A percentile compares a stretch with the other conserved stretches of the same genome.
Evolutionary conservation across 2,113 vertebrate species (phyloP).

Genomic region (Neogale vison): DNA sequence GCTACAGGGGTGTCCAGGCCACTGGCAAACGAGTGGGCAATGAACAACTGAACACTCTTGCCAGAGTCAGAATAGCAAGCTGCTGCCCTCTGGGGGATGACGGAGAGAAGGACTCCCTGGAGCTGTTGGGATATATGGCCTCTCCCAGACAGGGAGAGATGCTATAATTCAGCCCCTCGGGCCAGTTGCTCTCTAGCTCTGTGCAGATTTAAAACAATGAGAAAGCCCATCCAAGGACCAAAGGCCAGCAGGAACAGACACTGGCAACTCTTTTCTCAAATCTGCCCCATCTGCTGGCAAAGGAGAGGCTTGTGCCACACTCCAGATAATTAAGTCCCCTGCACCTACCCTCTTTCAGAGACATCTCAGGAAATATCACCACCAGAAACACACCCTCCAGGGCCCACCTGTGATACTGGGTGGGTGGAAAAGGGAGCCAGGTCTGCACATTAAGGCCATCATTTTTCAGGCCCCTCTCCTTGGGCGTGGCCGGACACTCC

Average conservation of each 20-base stretch:
- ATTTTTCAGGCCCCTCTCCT: neutral
- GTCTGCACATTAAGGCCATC: neutral
- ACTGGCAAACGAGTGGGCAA: neutral
- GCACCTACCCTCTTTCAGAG: neutral
- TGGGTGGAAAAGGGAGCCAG: neutral
- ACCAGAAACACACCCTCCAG: neutral
- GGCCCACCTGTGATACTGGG: fast-evolving
- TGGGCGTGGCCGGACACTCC: neutral
- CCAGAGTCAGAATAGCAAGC: neutral
- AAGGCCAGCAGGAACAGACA: neutral
- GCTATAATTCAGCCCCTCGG: neutral
- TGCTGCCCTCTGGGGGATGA: neutral
- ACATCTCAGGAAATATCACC: neutral
- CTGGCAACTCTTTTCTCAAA: neutral
- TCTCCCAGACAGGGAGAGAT: neutral
- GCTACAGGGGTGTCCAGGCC: neutral
- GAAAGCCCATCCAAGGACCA: neutral
- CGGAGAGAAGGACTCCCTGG: neutral
- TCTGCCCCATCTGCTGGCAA: neutral
- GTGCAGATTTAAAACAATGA: neutral
- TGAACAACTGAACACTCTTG: neutral
- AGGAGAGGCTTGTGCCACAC: neutral
- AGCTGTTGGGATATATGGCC: no score
- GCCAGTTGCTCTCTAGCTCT: neutral
- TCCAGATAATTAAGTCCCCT: neutral